Evolutionary conservation across 2,888 invertebrate genomes (phyloP).

Genomic region (Megalurothrips usitatus): DNA sequence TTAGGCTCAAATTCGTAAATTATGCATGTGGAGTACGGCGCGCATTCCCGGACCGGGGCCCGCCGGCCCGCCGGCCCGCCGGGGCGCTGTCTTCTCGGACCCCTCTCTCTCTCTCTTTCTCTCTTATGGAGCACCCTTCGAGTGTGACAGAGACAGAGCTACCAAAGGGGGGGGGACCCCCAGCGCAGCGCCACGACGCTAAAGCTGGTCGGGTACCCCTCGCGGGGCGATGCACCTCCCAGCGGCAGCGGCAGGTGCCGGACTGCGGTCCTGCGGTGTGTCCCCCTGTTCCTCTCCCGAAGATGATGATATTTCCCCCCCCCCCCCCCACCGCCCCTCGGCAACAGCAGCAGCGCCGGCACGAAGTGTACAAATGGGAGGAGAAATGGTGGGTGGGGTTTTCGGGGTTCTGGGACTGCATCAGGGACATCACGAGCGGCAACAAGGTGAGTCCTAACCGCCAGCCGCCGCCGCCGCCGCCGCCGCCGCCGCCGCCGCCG

Average conservation of each 20-base stretch:
- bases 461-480: not conserved
- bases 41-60: not conserved
- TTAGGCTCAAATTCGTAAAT: slow-evolving; percentile 25
- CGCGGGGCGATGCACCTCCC: not conserved
- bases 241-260: no score
- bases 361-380: slow-evolving; percentile 6
- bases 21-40: slow-evolving; percentile 16
- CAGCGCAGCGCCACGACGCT: no score
- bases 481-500: not conserved
- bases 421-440: not conserved
- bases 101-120: no score
- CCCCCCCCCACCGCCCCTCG: no score
- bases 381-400: slow-evolving; percentile 1
- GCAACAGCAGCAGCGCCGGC: no score
- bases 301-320: not conserved
- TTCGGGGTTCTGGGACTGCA: not conserved
- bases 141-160: no score
- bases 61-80: not conserved
- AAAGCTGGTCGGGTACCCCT: not conserved
- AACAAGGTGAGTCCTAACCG: not conserved
- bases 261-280: no score
- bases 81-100: no score
- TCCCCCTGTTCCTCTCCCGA: no score
- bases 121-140: no score
- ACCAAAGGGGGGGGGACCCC: no score